Conservation (phyloP, 2,888 invertebrate species). For the Apoda limacodes region DNA sequence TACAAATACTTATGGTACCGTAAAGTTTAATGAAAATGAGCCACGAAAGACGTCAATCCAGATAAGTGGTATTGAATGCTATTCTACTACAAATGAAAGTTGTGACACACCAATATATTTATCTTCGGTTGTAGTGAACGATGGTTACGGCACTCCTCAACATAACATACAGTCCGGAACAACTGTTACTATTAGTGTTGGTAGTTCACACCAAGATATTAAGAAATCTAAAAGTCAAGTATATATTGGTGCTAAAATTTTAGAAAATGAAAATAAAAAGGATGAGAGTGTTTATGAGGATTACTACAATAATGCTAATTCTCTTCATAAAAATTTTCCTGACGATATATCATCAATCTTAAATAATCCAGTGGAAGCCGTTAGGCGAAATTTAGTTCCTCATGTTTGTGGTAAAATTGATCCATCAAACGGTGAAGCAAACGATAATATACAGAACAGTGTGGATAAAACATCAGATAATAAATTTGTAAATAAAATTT, state of each 20-base stretch:
- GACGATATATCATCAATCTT: conserved; percentile 68
- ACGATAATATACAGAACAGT: conserved; percentile 12
- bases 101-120: conserved; percentile 77
- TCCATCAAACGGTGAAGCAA: not conserved
- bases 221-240: conserved; percentile 64
- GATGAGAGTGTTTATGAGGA: conserved; percentile 56
- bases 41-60: conserved; percentile 76
- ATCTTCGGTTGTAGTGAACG: conserved; percentile 79
- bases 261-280: conserved; percentile 30
- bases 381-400: conserved; percentile 78
- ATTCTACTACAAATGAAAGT: conserved; percentile 79
- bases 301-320: conserved; percentile 37
- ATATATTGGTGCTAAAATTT: conserved; percentile 54
- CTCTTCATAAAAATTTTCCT: conserved; percentile 21
- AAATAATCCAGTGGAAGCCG: conserved; percentile 81
- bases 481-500: conserved; percentile 68
- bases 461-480: conserved; percentile 33
- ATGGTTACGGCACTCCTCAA: conserved; percentile 54
- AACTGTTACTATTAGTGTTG: conserved; percentile 73
- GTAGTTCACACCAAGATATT: conserved; percentile 55
- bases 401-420: conserved; percentile 78
- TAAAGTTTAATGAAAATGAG: conserved; percentile 42
- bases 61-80: conserved; percentile 80
- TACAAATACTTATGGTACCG: conserved; percentile 28
- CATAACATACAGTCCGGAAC: conserved; percentile 66